These are phyloP conservation scores for Bruchidius siliquastri DNA, from an alignment of 2,888 invertebrate genomes.

Conservation along the genomic window DNA sequence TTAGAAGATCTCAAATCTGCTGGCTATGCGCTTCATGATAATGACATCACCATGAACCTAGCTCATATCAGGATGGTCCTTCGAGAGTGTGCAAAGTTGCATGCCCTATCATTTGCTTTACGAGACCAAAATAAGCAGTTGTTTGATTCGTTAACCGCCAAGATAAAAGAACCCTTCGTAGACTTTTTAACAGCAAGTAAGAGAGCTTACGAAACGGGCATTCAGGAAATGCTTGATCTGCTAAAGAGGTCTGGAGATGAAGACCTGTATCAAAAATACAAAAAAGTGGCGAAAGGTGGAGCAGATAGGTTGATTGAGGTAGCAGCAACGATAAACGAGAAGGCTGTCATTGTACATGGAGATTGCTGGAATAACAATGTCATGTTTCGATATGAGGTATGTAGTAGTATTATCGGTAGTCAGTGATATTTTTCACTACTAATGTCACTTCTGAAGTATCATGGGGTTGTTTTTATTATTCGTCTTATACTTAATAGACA, in stretches of 20 bases:
- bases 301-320: neutral
- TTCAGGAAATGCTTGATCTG: neutral
- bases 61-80: conserved; percentile 2
- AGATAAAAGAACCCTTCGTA: neutral
- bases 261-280: neutral
- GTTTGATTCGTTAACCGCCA: neutral
- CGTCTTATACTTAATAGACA: too few species aligned
- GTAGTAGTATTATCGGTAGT: neutral
- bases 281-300: neutral
- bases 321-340: neutral
- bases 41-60: neutral
- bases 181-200: neutral
- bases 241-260: neutral
- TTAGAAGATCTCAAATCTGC: neutral
- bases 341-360: conserved; percentile 4
- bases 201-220: neutral
- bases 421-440: too few species aligned
- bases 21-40: conserved; percentile 1
- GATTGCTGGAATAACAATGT: conserved; percentile 7
- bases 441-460: too few species aligned
- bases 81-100: conserved; percentile 4
- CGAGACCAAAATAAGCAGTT: conserved; percentile 1
- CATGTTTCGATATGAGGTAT: conserved; percentile 4
- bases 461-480: too few species aligned
- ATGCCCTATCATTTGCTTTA: conserved; percentile 3